Base-by-base conservation (phyloP, 2,888 invertebrate genomes). In the Drosophila leonis region DNA sequence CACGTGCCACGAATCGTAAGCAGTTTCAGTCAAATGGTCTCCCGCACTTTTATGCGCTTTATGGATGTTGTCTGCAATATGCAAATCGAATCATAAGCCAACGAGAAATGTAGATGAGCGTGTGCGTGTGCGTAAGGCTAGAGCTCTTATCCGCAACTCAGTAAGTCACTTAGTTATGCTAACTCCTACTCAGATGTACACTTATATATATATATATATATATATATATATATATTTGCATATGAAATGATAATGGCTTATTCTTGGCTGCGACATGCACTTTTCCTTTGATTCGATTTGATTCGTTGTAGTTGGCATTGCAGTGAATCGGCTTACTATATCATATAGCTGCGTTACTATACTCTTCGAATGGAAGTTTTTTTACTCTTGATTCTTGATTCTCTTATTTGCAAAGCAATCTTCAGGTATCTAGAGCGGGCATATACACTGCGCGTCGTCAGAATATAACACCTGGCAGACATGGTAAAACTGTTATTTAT, bases 41-140 rank as follows among this genome's bases (percentile, higher is more conserved):
- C n/a, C 24, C 33, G 51, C 57, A 44, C 57, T 27, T 55, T 54
- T 42, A 44, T 42, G 41, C 44, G n/a, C 46, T 31, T 37, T 49
- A 59, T 54, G 33, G 12, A 27, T 44, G 31, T 39, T 51, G 12
- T 27, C 46, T 42, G 41, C 48, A 51, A 51, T 56, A 55, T 56
- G 65, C 44, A 72, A 64, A 60, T 74, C 55, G 52, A 60, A 69
- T 57, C 77, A 69, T 76, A 69, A 74, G 76, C 76, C 64, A 75
- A 31, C 24, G n/a, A 52, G 27, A 15, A 57, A 20, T 31, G 20
- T 5, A 18, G 13, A 13, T 20, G 13, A 37, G 48, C n/a, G 52
- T 15, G n/a, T 41, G 8, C n/a, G n/a, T 33, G 20, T 20, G 33
- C 9, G 15, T 52, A 27, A 13, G 35, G 35, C 12, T 15, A 35